A percentile compares a stretch with the other conserved stretches of the same genome.
Conservation (phyloP, 2,797 vertebrate species). For the Phrynocephalus forsythii region DNA sequence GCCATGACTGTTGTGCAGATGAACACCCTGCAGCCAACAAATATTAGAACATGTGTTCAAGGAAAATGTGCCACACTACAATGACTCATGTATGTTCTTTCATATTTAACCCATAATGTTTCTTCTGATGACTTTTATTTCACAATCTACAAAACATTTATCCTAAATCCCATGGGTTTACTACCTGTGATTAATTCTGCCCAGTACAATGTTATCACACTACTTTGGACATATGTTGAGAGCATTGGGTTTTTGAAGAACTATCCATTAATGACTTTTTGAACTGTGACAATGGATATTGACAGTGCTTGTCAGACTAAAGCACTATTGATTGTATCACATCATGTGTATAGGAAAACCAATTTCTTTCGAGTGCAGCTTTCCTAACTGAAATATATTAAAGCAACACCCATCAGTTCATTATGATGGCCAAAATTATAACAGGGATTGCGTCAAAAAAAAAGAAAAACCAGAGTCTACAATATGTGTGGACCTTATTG, state of each 20-base stretch:
- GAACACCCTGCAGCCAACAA: no score
- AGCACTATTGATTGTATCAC: conserved; percentile 88
- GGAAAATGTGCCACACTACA: background rate
- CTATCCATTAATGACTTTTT: conserved; percentile 86
- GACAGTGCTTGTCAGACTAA: conserved; percentile 86
- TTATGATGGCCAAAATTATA: conserved; percentile 74
- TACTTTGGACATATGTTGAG: conserved; percentile 76
- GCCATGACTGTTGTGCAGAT: no score
- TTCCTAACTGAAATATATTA: conserved; percentile 86
- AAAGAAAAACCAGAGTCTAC: conserved; percentile 45
- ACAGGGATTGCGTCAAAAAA: conserved; percentile 64
- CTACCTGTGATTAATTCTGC: conserved; percentile 81
- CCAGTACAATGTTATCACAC: conserved; percentile 74
- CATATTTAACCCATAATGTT: background rate
- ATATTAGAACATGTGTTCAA: background rate
- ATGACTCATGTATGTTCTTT: background rate
- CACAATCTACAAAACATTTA: conserved; percentile 66
- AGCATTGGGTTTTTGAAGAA: conserved; percentile 81
- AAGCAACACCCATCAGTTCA: conserved; percentile 79
- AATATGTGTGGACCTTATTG: conserved; percentile 48
- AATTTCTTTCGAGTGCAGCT: conserved; percentile 88
- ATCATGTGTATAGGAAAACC: conserved; percentile 90
- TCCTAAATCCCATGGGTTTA: conserved; percentile 68
- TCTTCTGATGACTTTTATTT: conserved; percentile 60
- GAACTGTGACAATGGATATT: conserved; percentile 86